Base-by-base conservation (phyloP, 2,113 vertebrate species). In the Xyliphius kryptos region DNA sequence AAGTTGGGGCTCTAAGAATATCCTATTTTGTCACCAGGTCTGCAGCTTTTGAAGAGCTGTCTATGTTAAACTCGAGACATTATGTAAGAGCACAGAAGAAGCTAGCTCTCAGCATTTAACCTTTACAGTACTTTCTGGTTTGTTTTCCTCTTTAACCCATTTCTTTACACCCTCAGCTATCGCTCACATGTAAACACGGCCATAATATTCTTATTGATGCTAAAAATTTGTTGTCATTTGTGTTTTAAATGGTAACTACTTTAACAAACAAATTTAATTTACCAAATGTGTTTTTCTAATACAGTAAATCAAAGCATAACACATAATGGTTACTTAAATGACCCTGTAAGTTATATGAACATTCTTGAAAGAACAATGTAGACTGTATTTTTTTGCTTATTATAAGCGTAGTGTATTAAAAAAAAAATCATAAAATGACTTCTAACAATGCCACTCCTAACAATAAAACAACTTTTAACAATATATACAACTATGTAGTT, bases 11-110 rank as follows among this genome's bases (percentile, higher is more conserved):
- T 69, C 61, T 85, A 85, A 87, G 82, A 87, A 75, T 89, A 89
- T 89, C 88, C 80, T 74, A 75, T 85, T 87, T 86, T 87, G 87
- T 89, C 86, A 84, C 79, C 70, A 66, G 76, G 83, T 83, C 85
- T 67, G 17, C 68, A 14, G 63, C 86, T 65, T 32, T 71, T 86
- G 88, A 90, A 90, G 88, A 83, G 79, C 78, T 63, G 60, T 11
- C 80, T 88, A 81, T 86, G 86, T 86, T 85, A 85, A 87, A 86
- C 68, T 76, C 81, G 54, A 63, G 56, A 68, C 81, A 82, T 90
- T 89, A 88, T 84, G 81, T 88, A 88, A 90, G 87, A 81, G 84
- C 59, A 79, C 76, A 71, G 70, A 80, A 76, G 17, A 26, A 26
- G 70, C 62, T 76, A 74, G 71, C 78, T 79, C 73, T 70, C 74